These are phyloP conservation scores for Clusia tigrina DNA, from an alignment of 2,888 invertebrate species.

Conservation along the genomic window DNA sequence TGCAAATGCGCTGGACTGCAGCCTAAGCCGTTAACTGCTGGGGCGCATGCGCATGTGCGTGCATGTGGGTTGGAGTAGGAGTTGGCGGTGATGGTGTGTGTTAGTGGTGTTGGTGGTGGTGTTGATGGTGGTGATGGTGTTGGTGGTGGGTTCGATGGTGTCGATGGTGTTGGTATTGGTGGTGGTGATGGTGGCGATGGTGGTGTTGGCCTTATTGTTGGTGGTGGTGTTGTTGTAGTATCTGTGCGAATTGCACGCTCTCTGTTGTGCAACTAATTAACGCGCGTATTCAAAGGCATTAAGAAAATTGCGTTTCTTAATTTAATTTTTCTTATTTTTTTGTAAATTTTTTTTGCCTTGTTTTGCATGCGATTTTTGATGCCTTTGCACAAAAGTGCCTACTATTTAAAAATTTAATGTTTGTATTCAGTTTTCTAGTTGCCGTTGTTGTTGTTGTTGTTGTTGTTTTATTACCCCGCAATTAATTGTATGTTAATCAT, in stretches of 20 bases:
- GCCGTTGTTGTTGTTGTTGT: slow-evolving; percentile 34
- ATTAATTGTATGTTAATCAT: slow-evolving; percentile 59
- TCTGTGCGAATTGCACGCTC: no score
- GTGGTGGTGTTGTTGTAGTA: no score
- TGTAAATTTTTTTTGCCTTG: slow-evolving; percentile 38
- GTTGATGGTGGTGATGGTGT: no score
- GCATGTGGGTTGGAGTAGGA: no score
- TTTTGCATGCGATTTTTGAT: slow-evolving; percentile 51
- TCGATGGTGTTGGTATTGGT: no score
- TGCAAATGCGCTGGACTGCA: no score
- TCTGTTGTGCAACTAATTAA: slow-evolving; percentile 58
- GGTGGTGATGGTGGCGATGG: no score
- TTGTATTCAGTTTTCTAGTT: slow-evolving; percentile 29
- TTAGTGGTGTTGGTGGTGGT: no score
- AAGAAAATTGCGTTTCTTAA: not conserved
- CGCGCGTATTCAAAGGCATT: slow-evolving; percentile 40
- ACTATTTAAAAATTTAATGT: slow-evolving; percentile 35
- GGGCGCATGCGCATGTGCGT: not conserved
- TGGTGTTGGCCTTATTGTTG: no score
- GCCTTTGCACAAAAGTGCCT: not conserved
- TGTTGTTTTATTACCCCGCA: slow-evolving; percentile 34
- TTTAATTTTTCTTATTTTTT: slow-evolving; percentile 11
- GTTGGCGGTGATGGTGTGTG: no score
- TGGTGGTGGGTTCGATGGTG: no score
- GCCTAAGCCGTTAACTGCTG: no score